Conservation (phyloP, 2,888 invertebrate genomes). For the Chesias legatella region DNA sequence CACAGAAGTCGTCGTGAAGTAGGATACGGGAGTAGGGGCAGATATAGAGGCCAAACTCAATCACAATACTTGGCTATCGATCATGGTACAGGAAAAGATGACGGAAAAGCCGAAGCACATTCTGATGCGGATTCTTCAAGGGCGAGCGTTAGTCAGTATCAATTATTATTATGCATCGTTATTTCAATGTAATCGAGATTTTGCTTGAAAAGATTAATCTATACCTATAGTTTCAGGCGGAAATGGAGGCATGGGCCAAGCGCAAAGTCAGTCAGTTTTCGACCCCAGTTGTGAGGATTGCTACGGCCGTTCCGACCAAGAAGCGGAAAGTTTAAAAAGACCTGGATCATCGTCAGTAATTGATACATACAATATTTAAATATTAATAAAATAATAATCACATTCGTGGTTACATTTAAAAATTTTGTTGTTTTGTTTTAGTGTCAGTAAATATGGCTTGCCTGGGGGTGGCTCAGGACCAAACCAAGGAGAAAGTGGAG, state of each 20-base stretch:
- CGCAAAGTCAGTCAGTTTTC: conserved; percentile 90
- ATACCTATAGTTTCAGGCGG: conserved; percentile 80
- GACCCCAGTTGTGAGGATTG: conserved; percentile 86
- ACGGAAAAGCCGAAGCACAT: conserved; percentile 91
- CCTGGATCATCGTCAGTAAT: conserved; percentile 33
- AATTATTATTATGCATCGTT: background rate
- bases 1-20: conserved; percentile 47
- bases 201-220: background rate
- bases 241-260: conserved; percentile 92
- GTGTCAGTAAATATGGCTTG: conserved; percentile 23
- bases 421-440: conserved; percentile 20
- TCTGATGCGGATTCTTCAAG: conserved; percentile 86
- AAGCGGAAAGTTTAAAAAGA: conserved; percentile 44
- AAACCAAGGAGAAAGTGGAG: conserved; percentile 11
- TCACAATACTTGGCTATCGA: conserved; percentile 87
- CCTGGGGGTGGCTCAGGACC: conserved; percentile 18
- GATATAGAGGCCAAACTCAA: conserved; percentile 89
- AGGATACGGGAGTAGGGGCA: conserved; percentile 52
- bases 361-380: background rate
- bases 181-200: background rate
- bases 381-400: background rate
- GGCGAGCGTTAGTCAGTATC: conserved; percentile 85
- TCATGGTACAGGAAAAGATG: conserved; percentile 77
- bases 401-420: too few species aligned
- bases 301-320: conserved; percentile 51